Conservation (phyloP, 2,797 vertebrate genomes). For the Artibeus jamaicensis region DNA sequence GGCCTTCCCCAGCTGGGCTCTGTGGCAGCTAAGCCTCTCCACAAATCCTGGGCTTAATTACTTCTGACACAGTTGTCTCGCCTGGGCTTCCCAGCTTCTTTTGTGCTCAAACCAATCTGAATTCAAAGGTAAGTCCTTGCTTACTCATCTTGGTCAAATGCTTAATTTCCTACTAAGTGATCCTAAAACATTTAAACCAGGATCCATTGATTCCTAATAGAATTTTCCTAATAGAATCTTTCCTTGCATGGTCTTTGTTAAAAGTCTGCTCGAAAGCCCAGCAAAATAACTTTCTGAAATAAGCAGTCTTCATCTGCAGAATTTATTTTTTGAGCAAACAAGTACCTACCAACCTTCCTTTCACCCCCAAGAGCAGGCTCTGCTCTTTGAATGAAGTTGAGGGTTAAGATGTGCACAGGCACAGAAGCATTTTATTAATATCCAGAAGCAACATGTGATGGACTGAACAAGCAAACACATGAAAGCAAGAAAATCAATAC, state of each 20-base stretch:
- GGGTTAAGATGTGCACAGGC: conserved; percentile 11
- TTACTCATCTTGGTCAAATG: conserved; percentile 68
- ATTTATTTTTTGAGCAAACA: conserved; percentile 40
- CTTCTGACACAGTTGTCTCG: conserved; percentile 76
- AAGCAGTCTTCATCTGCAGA: background rate
- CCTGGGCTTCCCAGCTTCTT: conserved; percentile 73
- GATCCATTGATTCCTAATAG: conserved; percentile 15
- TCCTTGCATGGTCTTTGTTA: background rate
- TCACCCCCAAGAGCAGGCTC: background rate
- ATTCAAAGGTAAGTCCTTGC: conserved; percentile 70
- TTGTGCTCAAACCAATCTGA: conserved; percentile 67
- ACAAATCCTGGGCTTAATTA: conserved; percentile 81
- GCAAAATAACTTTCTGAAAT: background rate
- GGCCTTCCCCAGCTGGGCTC: conserved; percentile 73
- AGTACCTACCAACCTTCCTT: conserved; percentile 1
- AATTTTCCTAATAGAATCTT: background rate
- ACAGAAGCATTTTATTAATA: conserved; percentile 45
- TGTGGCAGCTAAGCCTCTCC: conserved; percentile 78
- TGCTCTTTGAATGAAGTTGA: conserved; percentile 26
- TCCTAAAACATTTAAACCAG: conserved; percentile 43
- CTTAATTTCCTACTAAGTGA: conserved; percentile 56
- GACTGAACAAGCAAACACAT: conserved; percentile 52
- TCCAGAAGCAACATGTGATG: conserved; percentile 51
- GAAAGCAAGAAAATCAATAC: conserved; percentile 68
- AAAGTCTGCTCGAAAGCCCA: conserved; percentile 16